phyloP scores from a whole-genome alignment of 2,888 invertebrate genomes.

The Drosophila anomalipes region DNA sequence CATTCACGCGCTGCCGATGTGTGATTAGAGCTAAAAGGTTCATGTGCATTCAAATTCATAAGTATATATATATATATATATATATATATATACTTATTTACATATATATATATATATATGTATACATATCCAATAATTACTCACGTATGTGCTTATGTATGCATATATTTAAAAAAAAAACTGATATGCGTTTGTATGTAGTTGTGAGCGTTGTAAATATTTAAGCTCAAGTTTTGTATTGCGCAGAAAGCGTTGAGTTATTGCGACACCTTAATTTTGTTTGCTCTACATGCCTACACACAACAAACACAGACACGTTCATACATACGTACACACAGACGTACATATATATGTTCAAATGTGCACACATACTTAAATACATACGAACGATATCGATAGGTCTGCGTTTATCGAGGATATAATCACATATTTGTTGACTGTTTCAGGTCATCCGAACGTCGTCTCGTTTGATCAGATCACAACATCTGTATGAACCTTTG shows the following conservation, averaged over 20 bases:
- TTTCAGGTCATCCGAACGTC: slow-evolving; percentile 59
- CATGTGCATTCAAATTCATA: slow-evolving; percentile 31
- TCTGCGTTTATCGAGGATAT: slow-evolving; percentile 52
- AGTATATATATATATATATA: slow-evolving; percentile 23
- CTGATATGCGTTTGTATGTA: background rate
- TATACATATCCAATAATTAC: slow-evolving; percentile 10
- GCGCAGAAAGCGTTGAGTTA: slow-evolving; percentile 53
- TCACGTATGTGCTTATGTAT: slow-evolving; percentile 3
- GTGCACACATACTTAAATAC: slow-evolving; percentile 1
- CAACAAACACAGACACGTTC: background rate
- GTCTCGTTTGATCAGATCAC: slow-evolving; percentile 53
- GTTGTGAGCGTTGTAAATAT: background rate
- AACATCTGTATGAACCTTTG: slow-evolving; percentile 55
- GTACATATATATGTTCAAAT: background rate
- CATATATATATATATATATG: slow-evolving; percentile 2
- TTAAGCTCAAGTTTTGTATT: slow-evolving; percentile 25
- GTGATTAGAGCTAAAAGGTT: slow-evolving; percentile 33
- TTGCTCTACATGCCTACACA: slow-evolving; percentile 29
- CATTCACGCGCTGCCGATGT: slow-evolving; percentile 3
- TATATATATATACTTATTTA: slow-evolving; percentile 10
- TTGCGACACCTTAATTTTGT: slow-evolving; percentile 59
- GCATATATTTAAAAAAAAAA: slow-evolving; percentile 2
- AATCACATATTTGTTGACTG: slow-evolving; percentile 28
- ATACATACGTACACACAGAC: background rate
- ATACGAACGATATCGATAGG: slow-evolving; percentile 42